Base-by-base conservation (phyloP, 2,797 vertebrate species). In the Champsocephalus gunnari region DNA sequence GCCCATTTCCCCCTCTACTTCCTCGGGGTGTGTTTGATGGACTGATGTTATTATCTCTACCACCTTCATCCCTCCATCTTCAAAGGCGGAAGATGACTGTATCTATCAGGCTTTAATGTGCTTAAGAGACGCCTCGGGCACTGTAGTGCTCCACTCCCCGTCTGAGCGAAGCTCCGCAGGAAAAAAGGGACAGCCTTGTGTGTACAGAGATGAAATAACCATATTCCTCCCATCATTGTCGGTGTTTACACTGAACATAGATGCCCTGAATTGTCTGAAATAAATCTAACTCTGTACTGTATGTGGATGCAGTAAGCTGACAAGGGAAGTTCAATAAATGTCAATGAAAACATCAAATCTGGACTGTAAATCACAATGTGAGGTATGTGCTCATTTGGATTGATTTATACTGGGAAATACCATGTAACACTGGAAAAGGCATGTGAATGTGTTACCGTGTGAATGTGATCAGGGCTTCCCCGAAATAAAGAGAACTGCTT, bases 11-110 rank as follows among this genome's bases (percentile, higher is more conserved):
- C 13, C 60, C 57, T 61, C 32, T 51, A 50, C 65, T 65, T 83
- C 79, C 66, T 66, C 12, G 0, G 62, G 62, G 74, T 84, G 74
- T 79, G 73, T 86, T 84, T 91, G 88, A 92, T 87, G 82, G 86
- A 86, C 86, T 86, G 87, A 89, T 86, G 85, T 86, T 92, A 92
- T 93, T 93, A 92, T 87, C 85, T 73, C 51, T 12, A 70, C 75
- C 53, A 82, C 84, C 79, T 87, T 90, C 82, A 85, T 75, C 65
- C 47, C 47, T 60, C 67, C 1, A 2, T 87, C 87, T 90, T 91
- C 82, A 92, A 91, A 88, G 88, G 16, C 84, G 66, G 63, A 62
- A 70, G 75, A 68, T 49, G 79, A 80, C 75, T 84, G 82, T 82
- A 85, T 87, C 82, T 72, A 81, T 87, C 71, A 87, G 49, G 88